Evolutionary conservation across 2,797 vertebrate genomes (phyloP).

Genomic region (Poeciliopsis gracilis): DNA sequence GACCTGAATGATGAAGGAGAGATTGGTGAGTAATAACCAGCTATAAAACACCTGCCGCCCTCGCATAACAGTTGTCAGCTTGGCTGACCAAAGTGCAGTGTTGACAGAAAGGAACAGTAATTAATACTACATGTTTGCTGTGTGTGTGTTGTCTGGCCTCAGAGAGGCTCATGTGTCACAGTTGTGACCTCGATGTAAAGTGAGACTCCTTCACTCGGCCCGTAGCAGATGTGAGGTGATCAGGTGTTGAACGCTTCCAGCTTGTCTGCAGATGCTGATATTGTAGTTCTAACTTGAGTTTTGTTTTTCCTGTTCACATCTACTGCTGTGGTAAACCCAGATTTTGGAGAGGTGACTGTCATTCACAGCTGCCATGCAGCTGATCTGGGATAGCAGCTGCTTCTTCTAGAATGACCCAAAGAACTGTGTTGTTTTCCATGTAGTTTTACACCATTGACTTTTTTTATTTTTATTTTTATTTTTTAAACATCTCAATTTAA

Average conservation of each 20-base stretch:
- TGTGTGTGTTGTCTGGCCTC: constrained; percentile 49
- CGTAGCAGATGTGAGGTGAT: constrained; percentile 39
- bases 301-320: neutral
- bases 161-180: constrained; percentile 51
- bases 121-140: constrained; percentile 49
- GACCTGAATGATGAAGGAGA: constrained; percentile 97
- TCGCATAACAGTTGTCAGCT: constrained; percentile 49
- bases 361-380: neutral
- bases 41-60: constrained; percentile 31
- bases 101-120: constrained; percentile 53
- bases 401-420: neutral
- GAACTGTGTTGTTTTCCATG: neutral
- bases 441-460: neutral
- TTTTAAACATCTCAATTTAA: neutral
- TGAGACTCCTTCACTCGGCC: constrained; percentile 1
- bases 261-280: neutral
- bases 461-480: too few relatives aligned
- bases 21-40: constrained; percentile 88
- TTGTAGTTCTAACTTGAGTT: neutral
- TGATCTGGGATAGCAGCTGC: neutral
- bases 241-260: neutral
- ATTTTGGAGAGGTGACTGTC: neutral
- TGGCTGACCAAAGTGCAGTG: constrained; percentile 15
- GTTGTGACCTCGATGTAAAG: constrained; percentile 47
- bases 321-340: neutral